Evolutionary conservation across 2,888 invertebrate genomes (phyloP), one percentile per base, ranked within the genome.

Genomic region (Euphydryas editha): DNA sequence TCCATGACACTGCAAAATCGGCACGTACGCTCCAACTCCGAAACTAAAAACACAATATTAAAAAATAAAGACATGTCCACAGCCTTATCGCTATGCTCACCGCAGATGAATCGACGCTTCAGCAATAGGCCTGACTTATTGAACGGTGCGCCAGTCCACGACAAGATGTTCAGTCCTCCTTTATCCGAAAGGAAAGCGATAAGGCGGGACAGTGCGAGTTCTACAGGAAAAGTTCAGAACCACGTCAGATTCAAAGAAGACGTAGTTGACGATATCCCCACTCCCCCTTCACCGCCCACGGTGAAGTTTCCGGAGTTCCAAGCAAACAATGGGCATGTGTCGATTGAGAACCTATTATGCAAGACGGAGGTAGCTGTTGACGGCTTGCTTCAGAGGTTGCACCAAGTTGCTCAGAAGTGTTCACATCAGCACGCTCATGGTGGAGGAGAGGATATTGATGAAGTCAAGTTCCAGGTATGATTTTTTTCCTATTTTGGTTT

Each of bases 391-490:
- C 94, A 95, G 72, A 88, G 95, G 72, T 82, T 96, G 72, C 96
- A 96, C 76, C 95, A 95, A 75, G 95, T 95, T 18, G 95, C 96
- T 5, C 95, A 95, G 69, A 95, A 95, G 73, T 96, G 96, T 77
- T 94, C 94, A 8, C 95, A 94, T 15, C 96, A 96, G 24, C 96
- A 96, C 80, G 93, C 95, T 0, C 96, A 95, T 56, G 96, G 96
- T 0, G 96, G 96, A 1, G 96, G 96, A 0, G 94, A 94, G 65
- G 94, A 95, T 74, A 96, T 96, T 76, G 95, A 96, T 76, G 96
- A 96, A 81, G 94, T 95, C 49, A 96, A 96, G 82, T 97, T 96
- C 81, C 96, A 96, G 90, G 94, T 94, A 78, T 20, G 37, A 46
- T 42, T 60, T 47, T n/a, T n/a, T 44, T 7, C 5, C 30, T 30